phyloP scores from a whole-genome alignment of 2,113 vertebrate species.

The Turdus rufiventris region DNA sequence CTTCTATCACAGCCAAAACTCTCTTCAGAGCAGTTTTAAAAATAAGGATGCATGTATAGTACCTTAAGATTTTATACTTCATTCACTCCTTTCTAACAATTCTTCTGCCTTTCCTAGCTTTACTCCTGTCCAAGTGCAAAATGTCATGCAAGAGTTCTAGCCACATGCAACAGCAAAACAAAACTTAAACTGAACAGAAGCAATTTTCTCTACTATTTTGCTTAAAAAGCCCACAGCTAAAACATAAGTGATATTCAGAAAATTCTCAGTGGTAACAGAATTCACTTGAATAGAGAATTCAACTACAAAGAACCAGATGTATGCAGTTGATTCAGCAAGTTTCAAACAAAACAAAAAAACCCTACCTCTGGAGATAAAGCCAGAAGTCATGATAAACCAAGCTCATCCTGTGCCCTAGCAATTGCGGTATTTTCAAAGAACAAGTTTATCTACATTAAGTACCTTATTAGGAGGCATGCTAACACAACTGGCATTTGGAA shows the following conservation, averaged over 20 bases:
- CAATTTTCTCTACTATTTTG: background rate
- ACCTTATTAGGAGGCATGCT: background rate
- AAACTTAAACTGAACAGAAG: background rate
- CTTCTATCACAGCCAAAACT: background rate
- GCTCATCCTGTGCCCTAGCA: background rate
- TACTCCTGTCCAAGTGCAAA: background rate
- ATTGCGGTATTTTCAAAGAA: background rate
- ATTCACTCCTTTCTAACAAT: background rate
- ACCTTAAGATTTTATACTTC: background rate
- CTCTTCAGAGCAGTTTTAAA: background rate
- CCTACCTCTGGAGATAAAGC: background rate
- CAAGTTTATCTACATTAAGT: background rate
- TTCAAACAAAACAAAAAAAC: background rate
- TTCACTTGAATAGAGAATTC: background rate
- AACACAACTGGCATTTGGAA: background rate
- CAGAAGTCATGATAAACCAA: background rate
- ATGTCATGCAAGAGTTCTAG: background rate
- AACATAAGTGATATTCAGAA: background rate
- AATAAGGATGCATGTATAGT: background rate
- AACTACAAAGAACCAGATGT: background rate
- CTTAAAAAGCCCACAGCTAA: background rate
- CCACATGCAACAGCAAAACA: background rate
- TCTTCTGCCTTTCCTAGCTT: background rate
- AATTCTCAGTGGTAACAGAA: background rate
- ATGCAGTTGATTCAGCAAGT: background rate